Base-by-base conservation (phyloP, 2,888 invertebrate species). In the Caenorhabditis japonica region DNA sequence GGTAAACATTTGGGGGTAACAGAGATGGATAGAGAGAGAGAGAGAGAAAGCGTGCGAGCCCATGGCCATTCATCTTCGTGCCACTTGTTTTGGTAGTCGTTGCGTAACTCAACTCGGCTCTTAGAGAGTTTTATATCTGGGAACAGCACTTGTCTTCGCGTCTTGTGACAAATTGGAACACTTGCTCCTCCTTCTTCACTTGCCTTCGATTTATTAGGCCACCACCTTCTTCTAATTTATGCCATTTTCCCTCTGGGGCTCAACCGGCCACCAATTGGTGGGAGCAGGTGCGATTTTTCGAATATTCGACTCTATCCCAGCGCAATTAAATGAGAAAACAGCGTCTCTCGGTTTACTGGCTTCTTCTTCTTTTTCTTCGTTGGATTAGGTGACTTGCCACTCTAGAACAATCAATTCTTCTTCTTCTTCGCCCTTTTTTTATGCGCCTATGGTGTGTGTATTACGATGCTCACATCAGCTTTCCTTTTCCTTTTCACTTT, bases 211-310 rank as follows among this genome's bases (percentile, higher is more conserved):
- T 56, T 44, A 44, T 41, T 44, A 44, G 41, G 15, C 33, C 30
- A 30, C 38, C 38, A 27, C 44, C 34, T 34, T 38, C 30, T n/a
- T 25, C 19, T 51, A 49, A 59, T 49, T 47, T 59, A 49, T 59
- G 44, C n/a, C n/a, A n/a, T n/a, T n/a, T n/a, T n/a, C n/a, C n/a
- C n/a, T n/a, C n/a, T n/a, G n/a, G n/a, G n/a, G n/a, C n/a, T n/a
- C n/a, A n/a, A n/a, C n/a, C n/a, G n/a, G 10, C 5, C 30, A 7
- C 30, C 52, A 33, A 30, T 8, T 5, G 13, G 19, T 17, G 52
- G 69, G 59, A 68, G 69, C 69, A 69, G 69, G 69, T 69, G 69
- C 60, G 36, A 41, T 47, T 69, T n/a, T n/a, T n/a, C n/a, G n/a
- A n/a, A n/a, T n/a, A n/a, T n/a, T 58, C 43, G 39, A 53, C 68